Percentiles rank a stretch among this genome's conserved stretches.
phyloP scores from a whole-genome alignment of 2,888 invertebrate species.

The Lasioglossum pauxillum region DNA sequence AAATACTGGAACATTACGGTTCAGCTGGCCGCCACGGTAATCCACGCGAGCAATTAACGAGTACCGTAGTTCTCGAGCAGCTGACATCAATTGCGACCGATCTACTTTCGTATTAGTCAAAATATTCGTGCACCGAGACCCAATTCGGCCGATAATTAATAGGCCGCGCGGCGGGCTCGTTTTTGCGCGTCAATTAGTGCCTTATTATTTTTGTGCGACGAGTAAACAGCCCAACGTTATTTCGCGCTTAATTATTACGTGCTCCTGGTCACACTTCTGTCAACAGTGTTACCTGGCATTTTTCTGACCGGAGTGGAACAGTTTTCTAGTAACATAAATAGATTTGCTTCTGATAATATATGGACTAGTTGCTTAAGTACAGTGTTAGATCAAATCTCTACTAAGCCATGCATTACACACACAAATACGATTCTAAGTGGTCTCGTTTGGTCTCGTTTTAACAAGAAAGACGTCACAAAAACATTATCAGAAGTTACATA shows the following conservation, averaged over 20 bases:
- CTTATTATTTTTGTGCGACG: background rate
- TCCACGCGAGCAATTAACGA: background rate
- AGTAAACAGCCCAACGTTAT: background rate
- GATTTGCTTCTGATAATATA: too few relatives aligned
- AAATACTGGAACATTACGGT: background rate
- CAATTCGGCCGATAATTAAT: background rate
- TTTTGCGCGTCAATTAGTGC: background rate
- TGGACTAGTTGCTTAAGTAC: too few relatives aligned
- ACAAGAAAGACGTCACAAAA: too few relatives aligned
- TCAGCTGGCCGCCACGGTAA: conserved; percentile 1
- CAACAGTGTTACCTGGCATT: too few relatives aligned
- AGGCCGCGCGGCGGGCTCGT: background rate
- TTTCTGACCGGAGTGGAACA: too few relatives aligned
- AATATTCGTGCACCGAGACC: background rate
- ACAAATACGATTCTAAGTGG: too few relatives aligned
- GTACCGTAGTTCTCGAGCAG: background rate
- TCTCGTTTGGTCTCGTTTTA: too few relatives aligned
- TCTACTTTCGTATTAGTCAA: background rate
- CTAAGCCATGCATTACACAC: too few relatives aligned
- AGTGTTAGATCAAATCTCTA: too few relatives aligned
- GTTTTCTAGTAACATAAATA: too few relatives aligned
- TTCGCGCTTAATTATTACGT: too few relatives aligned
- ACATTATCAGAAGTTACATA: too few relatives aligned
- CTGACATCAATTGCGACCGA: conserved; percentile 3
- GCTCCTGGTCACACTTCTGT: background rate